These are phyloP conservation scores for Menidia beryllina DNA, from an alignment of 2,113 vertebrate species.

Conservation along the genomic window DNA sequence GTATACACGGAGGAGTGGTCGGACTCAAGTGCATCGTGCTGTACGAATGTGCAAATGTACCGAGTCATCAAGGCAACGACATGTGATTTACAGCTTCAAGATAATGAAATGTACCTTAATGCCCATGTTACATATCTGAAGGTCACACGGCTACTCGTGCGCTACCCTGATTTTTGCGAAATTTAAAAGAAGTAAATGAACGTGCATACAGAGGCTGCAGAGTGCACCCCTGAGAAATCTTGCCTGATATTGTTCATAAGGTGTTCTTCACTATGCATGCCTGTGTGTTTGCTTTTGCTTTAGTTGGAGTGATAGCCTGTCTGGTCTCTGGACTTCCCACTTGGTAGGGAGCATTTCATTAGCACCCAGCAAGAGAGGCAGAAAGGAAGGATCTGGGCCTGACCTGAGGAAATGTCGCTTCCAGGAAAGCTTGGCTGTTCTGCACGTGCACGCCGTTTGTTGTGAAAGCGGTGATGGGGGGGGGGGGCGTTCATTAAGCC, in stretches of 20 bases:
- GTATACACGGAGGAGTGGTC: too few species aligned
- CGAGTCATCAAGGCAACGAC: too few species aligned
- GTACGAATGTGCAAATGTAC: too few species aligned
- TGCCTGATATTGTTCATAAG: neutral
- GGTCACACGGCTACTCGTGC: neutral
- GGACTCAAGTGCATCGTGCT: too few species aligned
- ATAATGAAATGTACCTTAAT: neutral
- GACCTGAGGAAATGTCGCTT: conserved; percentile 22
- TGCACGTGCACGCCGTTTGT: neutral
- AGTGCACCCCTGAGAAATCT: too few species aligned
- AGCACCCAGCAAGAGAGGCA: conserved; percentile 41
- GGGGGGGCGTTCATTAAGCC: conserved; percentile 31
- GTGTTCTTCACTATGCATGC: neutral
- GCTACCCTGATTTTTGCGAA: too few species aligned
- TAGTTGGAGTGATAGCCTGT: neutral
- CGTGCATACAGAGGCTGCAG: too few species aligned
- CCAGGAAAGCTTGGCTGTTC: neutral
- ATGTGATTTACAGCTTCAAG: too few species aligned
- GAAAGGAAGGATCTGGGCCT: conserved; percentile 9
- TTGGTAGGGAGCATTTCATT: conserved; percentile 45
- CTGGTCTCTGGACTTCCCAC: conserved; percentile 34
- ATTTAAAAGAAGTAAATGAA: too few species aligned
- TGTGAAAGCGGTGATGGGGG: neutral
- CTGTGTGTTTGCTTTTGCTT: neutral
- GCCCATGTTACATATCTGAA: neutral